Conservation (phyloP, 53 echinoderm and acorn worm species). For the Paracentrotus lividus region DNA sequence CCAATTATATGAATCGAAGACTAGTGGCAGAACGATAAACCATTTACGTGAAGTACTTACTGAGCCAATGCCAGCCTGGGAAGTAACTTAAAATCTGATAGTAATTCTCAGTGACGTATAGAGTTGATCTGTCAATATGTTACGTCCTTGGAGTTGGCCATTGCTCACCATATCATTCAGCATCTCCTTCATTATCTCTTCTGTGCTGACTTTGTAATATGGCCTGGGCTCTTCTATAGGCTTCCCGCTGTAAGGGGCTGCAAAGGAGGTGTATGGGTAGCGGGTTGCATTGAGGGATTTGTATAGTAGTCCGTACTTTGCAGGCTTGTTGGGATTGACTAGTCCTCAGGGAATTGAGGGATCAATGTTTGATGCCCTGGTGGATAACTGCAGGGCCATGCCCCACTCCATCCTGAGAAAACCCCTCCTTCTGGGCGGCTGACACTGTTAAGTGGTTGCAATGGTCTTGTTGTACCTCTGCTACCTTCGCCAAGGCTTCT, state of each 20-base stretch:
- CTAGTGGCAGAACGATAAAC: no score
- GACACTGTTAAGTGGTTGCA: no score
- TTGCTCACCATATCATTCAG: background rate
- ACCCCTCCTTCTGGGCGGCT: no score
- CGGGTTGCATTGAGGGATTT: slow-evolving; percentile 18
- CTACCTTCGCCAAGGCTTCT: no score
- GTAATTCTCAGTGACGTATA: slow-evolving; percentile 45
- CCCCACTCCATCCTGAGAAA: no score
- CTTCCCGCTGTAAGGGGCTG: slow-evolving; percentile 50
- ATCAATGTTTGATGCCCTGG: no score
- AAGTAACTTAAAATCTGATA: no score
- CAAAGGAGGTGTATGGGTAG: slow-evolving; percentile 39
- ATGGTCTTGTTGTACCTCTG: no score
- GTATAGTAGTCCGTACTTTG: slow-evolving; percentile 46
- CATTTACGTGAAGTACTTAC: no score
- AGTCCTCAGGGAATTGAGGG: slow-evolving; percentile 54
- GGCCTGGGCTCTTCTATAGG: slow-evolving; percentile 33
- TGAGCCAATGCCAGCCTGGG: no score
- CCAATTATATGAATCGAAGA: no score
- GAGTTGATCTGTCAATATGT: background rate
- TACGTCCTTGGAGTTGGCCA: background rate
- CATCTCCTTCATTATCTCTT: background rate
- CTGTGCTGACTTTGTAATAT: background rate
- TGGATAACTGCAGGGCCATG: no score
- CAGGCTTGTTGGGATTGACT: slow-evolving; percentile 44